These are phyloP conservation scores for Micrastur ruficollis DNA, from an alignment of 2,797 vertebrate genomes.

Conservation along the genomic window DNA sequence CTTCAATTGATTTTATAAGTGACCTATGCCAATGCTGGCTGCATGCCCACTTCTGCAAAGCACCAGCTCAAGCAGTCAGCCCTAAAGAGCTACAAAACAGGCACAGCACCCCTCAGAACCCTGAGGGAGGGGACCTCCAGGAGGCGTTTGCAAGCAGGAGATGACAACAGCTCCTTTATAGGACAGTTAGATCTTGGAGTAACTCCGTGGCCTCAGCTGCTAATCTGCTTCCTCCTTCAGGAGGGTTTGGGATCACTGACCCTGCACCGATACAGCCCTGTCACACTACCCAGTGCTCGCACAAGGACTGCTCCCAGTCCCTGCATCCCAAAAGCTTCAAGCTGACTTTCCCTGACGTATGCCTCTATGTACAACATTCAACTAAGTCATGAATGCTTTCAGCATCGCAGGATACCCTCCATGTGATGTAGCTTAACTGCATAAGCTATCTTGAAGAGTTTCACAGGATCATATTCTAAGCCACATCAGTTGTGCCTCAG, in stretches of 20 bases:
- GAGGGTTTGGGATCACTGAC: not conserved
- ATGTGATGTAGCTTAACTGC: not conserved
- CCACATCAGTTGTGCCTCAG: not conserved
- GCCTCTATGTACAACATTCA: not conserved
- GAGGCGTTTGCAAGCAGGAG: not conserved
- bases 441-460: not conserved
- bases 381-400: not conserved
- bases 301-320: not conserved
- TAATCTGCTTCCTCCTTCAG: not conserved
- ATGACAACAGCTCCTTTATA: not conserved
- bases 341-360: fast-evolving
- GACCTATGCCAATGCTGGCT: fast-evolving
- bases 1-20: not conserved
- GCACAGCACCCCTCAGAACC: not conserved
- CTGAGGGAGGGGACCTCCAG: not conserved
- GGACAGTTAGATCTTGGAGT: not conserved
- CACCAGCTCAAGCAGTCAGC: not conserved
- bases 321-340: not conserved
- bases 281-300: fast-evolving
- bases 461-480: not conserved
- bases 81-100: not conserved
- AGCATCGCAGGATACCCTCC: not conserved
- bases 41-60: fast-evolving
- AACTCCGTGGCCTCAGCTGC: not conserved
- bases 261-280: fast-evolving